Conservation (phyloP, 2,113 vertebrate species). For the Etheostoma cragini region DNA sequence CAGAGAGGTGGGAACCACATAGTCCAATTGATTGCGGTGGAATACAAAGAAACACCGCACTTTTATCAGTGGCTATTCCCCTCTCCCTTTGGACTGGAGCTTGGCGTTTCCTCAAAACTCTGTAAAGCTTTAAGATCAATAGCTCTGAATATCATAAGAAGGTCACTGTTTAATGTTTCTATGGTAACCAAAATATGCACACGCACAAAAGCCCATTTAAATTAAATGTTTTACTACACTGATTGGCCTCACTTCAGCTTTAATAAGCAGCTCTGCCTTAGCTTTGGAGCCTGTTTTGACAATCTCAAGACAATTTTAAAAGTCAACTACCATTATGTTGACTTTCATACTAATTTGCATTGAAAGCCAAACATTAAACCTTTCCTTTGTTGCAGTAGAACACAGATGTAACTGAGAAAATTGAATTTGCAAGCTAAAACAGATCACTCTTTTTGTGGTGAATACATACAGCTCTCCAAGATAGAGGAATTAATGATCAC, state of each 20-base stretch:
- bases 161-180: slow-evolving; percentile 40
- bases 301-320: not conserved
- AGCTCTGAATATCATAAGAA: slow-evolving; percentile 49
- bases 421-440: not conserved
- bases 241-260: slow-evolving; percentile 23
- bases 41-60: slow-evolving; percentile 21
- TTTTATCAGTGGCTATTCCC: slow-evolving; percentile 30
- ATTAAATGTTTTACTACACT: not conserved
- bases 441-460: not conserved
- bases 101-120: slow-evolving; percentile 12
- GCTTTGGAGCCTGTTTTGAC: not conserved
- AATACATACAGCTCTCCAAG: not conserved
- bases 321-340: not conserved
- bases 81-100: slow-evolving; percentile 14
- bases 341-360: slow-evolving; percentile 22
- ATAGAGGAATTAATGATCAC: not conserved
- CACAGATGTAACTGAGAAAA: slow-evolving; percentile 8
- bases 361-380: slow-evolving; percentile 17
- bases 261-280: slow-evolving; percentile 4
- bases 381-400: slow-evolving; percentile 6
- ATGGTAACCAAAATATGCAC: slow-evolving; percentile 14
- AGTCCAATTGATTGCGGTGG: slow-evolving; percentile 37
- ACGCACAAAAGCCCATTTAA: not conserved
- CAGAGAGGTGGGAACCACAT: slow-evolving; percentile 15
- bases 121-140: slow-evolving; percentile 47